A percentile compares a stretch with the other conserved stretches of the same genome.
phyloP scores from a whole-genome alignment of 2,797 vertebrate species.

The Peromyscus nudipes region DNA sequence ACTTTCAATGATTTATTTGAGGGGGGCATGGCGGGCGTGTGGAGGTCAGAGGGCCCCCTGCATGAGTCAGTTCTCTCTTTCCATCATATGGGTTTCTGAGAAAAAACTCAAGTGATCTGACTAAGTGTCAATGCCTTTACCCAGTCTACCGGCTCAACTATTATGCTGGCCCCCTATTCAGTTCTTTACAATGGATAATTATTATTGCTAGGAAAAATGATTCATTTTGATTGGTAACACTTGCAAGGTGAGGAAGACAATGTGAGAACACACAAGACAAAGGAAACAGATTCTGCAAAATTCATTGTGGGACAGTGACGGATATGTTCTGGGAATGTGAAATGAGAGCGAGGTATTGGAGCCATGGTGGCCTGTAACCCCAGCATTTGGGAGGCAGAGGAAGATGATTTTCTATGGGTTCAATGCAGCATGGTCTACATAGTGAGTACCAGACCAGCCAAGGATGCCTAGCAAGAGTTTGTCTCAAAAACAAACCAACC shows the following conservation, averaged over 20 bases:
- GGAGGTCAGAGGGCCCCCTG: not conserved
- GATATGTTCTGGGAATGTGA: not conserved
- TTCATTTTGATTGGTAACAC: constrained; percentile 37
- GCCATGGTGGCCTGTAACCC: not conserved
- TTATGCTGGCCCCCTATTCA: not conserved
- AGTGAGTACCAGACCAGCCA: not conserved
- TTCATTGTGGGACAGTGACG: not conserved
- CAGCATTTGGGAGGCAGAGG: not conserved
- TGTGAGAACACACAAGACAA: not conserved
- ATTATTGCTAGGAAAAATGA: not conserved
- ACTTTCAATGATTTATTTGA: not conserved
- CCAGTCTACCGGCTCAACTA: not conserved
- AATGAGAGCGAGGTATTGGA: not conserved
- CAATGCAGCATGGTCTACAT: not conserved
- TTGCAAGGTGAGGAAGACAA: not conserved
- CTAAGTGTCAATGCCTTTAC: not conserved
- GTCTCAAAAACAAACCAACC: not conserved
- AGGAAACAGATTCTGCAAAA: not conserved
- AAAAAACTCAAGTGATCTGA: not conserved
- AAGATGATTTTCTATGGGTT: not conserved
- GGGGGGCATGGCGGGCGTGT: not conserved
- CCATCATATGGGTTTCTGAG: not conserved
- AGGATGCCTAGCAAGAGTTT: not conserved
- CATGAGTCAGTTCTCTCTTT: not conserved
- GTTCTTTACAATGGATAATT: not conserved